Evolutionary conservation across 2,888 invertebrate species (phyloP).

Genomic region (Eupeodes luniger): DNA sequence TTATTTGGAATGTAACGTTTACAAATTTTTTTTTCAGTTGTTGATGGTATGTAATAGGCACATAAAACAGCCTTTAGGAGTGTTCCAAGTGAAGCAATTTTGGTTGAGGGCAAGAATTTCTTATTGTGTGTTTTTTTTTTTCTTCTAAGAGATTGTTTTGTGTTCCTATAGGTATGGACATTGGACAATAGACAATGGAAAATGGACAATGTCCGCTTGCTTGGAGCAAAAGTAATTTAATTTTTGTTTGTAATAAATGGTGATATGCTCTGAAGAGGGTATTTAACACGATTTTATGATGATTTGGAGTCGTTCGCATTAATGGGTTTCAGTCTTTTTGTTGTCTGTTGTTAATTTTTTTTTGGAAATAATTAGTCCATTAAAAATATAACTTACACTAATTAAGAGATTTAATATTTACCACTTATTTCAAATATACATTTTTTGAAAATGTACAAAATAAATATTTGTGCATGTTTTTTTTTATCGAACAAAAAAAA

Average conservation of each 20-base stretch:
- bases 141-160: background rate
- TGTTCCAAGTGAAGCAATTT: conserved; percentile 26
- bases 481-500: too few species aligned
- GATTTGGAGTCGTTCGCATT: conserved; percentile 7
- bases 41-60: background rate
- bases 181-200: background rate
- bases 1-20: conserved; percentile 25
- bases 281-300: conserved; percentile 33
- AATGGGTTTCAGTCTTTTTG: conserved; percentile 12
- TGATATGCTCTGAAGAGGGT: conserved; percentile 13
- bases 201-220: background rate
- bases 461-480: too few species aligned
- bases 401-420: too few species aligned
- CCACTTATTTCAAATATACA: too few species aligned
- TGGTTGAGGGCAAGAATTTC: conserved; percentile 12
- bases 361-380: background rate
- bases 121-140: background rate
- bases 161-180: background rate
- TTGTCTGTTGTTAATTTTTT: background rate
- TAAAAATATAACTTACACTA: too few species aligned
- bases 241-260: conserved; percentile 15
- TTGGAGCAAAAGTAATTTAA: conserved; percentile 27
- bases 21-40: background rate
- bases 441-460: too few species aligned
- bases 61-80: conserved; percentile 11